phyloP scores from a whole-genome alignment of 1,140 invertebrate species.

The Conus ventricosus region DNA sequence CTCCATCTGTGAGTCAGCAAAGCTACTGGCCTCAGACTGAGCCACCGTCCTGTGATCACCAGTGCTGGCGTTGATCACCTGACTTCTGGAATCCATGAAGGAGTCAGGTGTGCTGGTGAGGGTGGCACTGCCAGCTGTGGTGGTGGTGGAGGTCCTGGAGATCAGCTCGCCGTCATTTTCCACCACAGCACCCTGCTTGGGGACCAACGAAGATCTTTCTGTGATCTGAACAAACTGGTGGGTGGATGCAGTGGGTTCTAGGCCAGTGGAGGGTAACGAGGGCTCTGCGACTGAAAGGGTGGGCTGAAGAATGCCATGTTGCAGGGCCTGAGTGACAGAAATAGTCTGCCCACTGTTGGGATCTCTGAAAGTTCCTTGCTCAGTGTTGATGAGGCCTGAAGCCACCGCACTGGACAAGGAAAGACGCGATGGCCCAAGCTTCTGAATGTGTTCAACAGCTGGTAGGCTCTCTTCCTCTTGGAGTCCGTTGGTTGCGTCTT shows the following conservation, averaged over 20 bases:
- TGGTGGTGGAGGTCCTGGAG: constrained; percentile 59
- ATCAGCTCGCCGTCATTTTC: constrained; percentile 55
- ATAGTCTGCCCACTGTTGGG: constrained; percentile 84
- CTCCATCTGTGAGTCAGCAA: constrained; percentile 83
- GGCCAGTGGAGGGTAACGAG: not conserved
- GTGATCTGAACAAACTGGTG: constrained; percentile 52
- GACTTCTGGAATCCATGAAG: constrained; percentile 60
- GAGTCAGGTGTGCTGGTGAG: constrained; percentile 59
- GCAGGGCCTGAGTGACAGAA: constrained; percentile 79
- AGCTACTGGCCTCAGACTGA: constrained; percentile 89
- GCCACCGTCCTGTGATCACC: constrained; percentile 71
- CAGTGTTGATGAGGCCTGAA: constrained; percentile 85
- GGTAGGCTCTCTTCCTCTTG: constrained; percentile 43
- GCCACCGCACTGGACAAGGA: constrained; percentile 80
- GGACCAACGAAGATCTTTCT: constrained; percentile 60
- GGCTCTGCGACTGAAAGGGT: constrained; percentile 49
- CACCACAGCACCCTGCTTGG: constrained; percentile 50
- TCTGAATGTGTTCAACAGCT: constrained; percentile 32
- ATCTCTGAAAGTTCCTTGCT: constrained; percentile 82
- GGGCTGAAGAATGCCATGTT: constrained; percentile 83
- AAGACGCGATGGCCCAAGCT: constrained; percentile 40
- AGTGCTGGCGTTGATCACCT: constrained; percentile 60
- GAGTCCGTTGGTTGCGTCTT: constrained; percentile 36
- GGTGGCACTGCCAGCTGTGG: constrained; percentile 55
- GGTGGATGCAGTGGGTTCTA: not conserved